Percentiles rank a stretch among this genome's conserved stretches.
These are phyloP conservation scores for Drosophila chauvacae DNA, from an alignment of 1,140 invertebrate genomes.

Conservation along the genomic window DNA sequence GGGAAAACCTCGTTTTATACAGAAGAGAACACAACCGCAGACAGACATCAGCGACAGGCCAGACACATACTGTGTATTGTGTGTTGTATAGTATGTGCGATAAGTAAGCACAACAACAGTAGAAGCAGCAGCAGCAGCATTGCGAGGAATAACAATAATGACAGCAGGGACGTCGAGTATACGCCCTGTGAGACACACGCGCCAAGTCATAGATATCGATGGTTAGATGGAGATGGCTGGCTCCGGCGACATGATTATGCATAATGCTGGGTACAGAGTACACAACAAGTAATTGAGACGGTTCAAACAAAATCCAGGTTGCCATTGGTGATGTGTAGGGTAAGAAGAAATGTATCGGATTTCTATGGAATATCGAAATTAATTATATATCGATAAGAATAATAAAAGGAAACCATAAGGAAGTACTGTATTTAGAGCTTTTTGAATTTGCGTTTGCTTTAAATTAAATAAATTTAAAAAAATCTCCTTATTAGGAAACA, in stretches of 20 bases:
- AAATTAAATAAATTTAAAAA: neutral
- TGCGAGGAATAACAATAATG: constrained; percentile 69
- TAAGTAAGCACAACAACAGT: constrained; percentile 63
- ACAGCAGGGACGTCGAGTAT: constrained; percentile 49
- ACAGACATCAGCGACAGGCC: constrained; percentile 31
- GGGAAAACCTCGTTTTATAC: constrained; percentile 17
- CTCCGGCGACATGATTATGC: constrained; percentile 34
- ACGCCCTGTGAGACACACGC: constrained; percentile 33
- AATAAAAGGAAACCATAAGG: neutral
- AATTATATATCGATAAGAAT: neutral
- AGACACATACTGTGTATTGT: constrained; percentile 57
- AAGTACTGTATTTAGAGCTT: neutral
- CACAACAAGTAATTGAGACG: constrained; percentile 9
- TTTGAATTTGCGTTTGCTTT: too few species aligned
- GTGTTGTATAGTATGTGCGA: constrained; percentile 35
- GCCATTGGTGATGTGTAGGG: neutral
- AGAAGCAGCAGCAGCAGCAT: constrained; percentile 15
- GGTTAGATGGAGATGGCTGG: constrained; percentile 13
- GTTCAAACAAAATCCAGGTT: constrained; percentile 23
- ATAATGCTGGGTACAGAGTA: constrained; percentile 21
- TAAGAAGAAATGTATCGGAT: neutral
- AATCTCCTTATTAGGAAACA: neutral
- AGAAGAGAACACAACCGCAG: constrained; percentile 26
- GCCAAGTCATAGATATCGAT: constrained; percentile 26
- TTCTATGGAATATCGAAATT: neutral